Evolutionary conservation across 2,113 vertebrate genomes (phyloP), one percentile per base, ranked within the genome.

Genomic region (Lethenteron reissneri): DNA sequence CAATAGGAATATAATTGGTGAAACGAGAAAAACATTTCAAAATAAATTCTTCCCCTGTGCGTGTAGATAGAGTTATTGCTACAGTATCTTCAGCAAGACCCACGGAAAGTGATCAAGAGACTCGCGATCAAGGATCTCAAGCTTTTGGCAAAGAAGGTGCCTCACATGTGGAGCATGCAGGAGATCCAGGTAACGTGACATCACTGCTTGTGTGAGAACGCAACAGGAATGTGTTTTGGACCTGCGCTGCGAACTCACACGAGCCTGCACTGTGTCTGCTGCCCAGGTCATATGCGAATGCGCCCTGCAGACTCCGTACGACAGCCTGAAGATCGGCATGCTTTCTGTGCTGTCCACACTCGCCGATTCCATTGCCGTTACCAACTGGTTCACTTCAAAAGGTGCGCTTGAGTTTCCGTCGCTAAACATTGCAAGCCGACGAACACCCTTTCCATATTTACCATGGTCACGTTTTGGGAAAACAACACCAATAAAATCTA

Each of bases 311-410:
- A 89, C 85, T 74, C 94, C 94, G 3, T 92, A 97, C 56, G 87
- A 86, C 81, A 88, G 86, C 75, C 77, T 97, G 76, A 99, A 96
- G 74, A 82, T 96, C 71, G 92, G 92, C n/a, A 92, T 92, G 85
- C 72, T 95, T 2, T 85, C 88, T 2, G 94, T 96, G 56, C 88
- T 99, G 57, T 88, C 90, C 64, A 82, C 85, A 0, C 82, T 97
- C 11, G 94, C 91, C 0, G 88, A 83, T 71, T 92, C 90, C 59
- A 91, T 96, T 4, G 92, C 91, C 59, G 84, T 96, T 78, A 95
- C 41, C 4, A 41, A 41, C 41, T 41, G 41, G 41, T 41, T 41
- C 41, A 41, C 41, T 41, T 41, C 41, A 41, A 41, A 41, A 41
- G 41, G 41, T 41, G 41, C 41, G 41, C 41, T 41, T 41, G 41